phyloP scores from a whole-genome alignment of 1,140 invertebrate genomes.

The Leptonema lineaticorne region DNA sequence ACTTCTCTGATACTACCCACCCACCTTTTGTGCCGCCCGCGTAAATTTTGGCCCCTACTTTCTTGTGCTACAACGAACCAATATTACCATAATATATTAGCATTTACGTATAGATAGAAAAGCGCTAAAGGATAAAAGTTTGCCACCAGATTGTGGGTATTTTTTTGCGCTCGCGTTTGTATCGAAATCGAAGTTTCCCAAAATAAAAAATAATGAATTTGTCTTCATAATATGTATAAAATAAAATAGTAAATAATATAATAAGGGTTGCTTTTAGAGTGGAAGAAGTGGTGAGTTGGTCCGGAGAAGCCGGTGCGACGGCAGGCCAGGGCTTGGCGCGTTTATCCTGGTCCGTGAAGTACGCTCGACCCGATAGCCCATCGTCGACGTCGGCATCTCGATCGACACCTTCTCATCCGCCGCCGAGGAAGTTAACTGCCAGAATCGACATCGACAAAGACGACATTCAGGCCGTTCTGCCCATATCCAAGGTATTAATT shows the following conservation, averaged over 20 bases:
- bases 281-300: constrained; percentile 87
- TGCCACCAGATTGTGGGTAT: too few relatives aligned
- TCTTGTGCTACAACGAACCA: too few relatives aligned
- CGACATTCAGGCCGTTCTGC: constrained; percentile 89
- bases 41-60: neutral
- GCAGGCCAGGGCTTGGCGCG: constrained; percentile 49
- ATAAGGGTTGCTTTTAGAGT: constrained; percentile 52
- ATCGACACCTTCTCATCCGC: constrained; percentile 57
- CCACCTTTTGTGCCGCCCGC: too few relatives aligned
- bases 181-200: too few relatives aligned
- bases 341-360: constrained; percentile 45
- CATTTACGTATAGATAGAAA: too few relatives aligned
- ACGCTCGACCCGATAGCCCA: constrained; percentile 49
- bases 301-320: constrained; percentile 85
- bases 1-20: too few relatives aligned
- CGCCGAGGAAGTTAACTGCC: constrained; percentile 73
- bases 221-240: too few relatives aligned
- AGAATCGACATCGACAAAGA: constrained; percentile 90
- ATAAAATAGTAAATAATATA: neutral
- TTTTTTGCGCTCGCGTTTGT: too few relatives aligned
- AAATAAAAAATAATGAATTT: too few relatives aligned
- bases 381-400: constrained; percentile 50
- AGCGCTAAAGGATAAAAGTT: too few relatives aligned
- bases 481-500: constrained; percentile 93
- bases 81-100: too few relatives aligned